Evolutionary conservation across 1,140 invertebrate species (phyloP).

Genomic region (Mycetomoellerius zeteki): DNA sequence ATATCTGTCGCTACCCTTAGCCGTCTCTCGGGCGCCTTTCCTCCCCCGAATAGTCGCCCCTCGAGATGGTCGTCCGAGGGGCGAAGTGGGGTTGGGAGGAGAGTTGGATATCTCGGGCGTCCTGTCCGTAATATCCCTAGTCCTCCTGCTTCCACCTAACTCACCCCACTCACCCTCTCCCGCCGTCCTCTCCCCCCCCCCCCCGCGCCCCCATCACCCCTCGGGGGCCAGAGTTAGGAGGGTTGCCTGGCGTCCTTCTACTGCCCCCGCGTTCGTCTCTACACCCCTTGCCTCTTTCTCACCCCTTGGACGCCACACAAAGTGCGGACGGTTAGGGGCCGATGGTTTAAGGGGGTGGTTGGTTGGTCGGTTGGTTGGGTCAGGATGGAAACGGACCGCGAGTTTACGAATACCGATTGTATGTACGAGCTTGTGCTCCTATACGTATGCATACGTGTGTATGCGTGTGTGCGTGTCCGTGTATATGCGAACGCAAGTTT

Average conservation of each 20-base stretch:
- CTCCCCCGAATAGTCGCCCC: conserved; percentile 72
- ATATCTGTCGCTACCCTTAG: conserved; percentile 81
- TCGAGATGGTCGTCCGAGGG: conserved; percentile 74
- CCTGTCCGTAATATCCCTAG: conserved; percentile 78
- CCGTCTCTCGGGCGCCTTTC: conserved; percentile 76
- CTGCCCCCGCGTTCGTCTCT: conserved; percentile 67
- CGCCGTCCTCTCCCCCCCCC: conserved; percentile 23
- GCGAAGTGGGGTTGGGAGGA: conserved; percentile 23
- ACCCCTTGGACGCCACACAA: conserved; percentile 78
- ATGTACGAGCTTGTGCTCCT: conserved; percentile 7
- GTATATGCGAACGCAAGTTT: conserved; percentile 20
- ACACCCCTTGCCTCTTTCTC: conserved; percentile 69
- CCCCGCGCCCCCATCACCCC: conserved; percentile 76
- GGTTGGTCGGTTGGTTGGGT: conserved; percentile 56
- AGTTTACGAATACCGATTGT: conserved; percentile 69
- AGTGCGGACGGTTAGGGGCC: conserved; percentile 81
- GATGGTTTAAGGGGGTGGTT: conserved; percentile 66
- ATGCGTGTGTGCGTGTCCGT: not conserved
- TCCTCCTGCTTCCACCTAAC: conserved; percentile 77
- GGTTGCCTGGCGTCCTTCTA: conserved; percentile 81
- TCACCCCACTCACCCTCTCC: conserved; percentile 52
- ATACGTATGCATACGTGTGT: too few species aligned
- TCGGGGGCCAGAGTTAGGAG: conserved; percentile 82
- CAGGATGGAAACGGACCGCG: conserved; percentile 76
- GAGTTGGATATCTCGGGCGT: conserved; percentile 81